Base-by-base conservation (phyloP, 2,113 vertebrate genomes). In the Lamprotornis superbus region DNA sequence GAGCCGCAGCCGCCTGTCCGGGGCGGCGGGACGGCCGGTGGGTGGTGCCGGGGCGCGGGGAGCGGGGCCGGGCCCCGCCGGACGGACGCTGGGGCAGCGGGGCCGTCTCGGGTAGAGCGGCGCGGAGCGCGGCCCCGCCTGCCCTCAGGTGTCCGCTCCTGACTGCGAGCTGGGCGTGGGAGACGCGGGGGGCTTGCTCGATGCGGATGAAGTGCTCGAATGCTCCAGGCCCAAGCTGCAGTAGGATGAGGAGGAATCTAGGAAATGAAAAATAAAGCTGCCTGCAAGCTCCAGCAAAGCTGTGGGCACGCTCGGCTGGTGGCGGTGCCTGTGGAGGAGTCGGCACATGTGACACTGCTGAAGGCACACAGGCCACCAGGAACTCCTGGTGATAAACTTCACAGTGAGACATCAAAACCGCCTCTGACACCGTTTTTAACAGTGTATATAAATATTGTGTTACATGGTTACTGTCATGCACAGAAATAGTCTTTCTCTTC, bases 311-410 rank as follows among this genome's bases (percentile, higher is more conserved):
- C 47, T 53, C 13, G 13, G 46, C 22, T 50, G 44, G 69, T 31
- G 56, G 3, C 7, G 0, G 7, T 5, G 61, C 30, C 0, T 16
- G 23, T 28, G 56, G 16, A 49, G 35, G 8, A 53, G 33, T 2
- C 25, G 12, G 53, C 9, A 0, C 25, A 0, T 7, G 1, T 17
- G 16, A 2, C 39, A 0, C 31, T 78, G 63, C 39, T 60, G 74
- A n/a, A 27, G 35, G 23, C 49, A 9, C 22, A 0, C 40, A 2
- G 39, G 33, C 71, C 63, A 1, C 53, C 42, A 2, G 0, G 35
- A 64, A 1, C 42, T 61, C 35, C 0, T 6, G 5, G 20, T 8
- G 55, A 12, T 44, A 19, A 37, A 52, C 50, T 52, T 30, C 9
- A 28, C 52, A 37, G 22, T 22, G 57, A 64, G 52, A 9, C 35